Conservation (phyloP, 2,888 invertebrate genomes). For the Scaptodrosophila latifasciaeformis region DNA sequence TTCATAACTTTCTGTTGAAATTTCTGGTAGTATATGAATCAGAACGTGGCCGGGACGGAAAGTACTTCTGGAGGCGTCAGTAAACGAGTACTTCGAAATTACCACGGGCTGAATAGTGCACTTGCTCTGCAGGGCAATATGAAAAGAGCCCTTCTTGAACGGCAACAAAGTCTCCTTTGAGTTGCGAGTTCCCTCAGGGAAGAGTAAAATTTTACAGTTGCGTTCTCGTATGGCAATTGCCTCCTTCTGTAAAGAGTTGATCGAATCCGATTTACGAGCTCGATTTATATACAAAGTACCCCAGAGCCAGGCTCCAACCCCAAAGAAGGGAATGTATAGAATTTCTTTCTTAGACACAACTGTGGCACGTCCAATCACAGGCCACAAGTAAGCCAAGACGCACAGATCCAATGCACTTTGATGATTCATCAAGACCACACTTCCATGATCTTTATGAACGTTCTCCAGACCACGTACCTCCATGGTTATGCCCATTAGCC, state of each 20-base stretch:
- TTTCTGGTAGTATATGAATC: conserved; percentile 84
- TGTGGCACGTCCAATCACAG: conserved; percentile 85
- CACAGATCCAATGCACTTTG: conserved; percentile 91
- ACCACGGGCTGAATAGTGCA: conserved; percentile 93
- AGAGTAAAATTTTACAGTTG: conserved; percentile 87
- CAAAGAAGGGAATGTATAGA: conserved; percentile 88
- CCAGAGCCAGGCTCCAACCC: conserved; percentile 89
- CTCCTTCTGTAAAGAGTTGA: conserved; percentile 83
- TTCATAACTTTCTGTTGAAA: conserved; percentile 80
- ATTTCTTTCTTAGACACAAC: conserved; percentile 90
- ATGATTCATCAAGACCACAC: conserved; percentile 90
- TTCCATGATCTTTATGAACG: conserved; percentile 83
- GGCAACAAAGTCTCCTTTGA: conserved; percentile 85
- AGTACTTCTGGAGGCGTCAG: conserved; percentile 78
- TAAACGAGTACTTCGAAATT: conserved; percentile 87
- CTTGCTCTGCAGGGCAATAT: conserved; percentile 89
- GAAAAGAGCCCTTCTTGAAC: conserved; percentile 97
- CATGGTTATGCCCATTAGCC: conserved; percentile 81
- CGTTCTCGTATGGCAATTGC: conserved; percentile 80
- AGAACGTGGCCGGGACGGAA: conserved; percentile 84
- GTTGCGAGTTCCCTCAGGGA: conserved; percentile 94
- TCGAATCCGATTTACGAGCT: conserved; percentile 82
- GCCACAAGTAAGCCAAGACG: conserved; percentile 76
- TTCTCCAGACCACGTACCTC: conserved; percentile 85
- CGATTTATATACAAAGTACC: conserved; percentile 93